phyloP scores from a whole-genome alignment of 2,888 invertebrate species.

The Dichetophora obliterata region DNA sequence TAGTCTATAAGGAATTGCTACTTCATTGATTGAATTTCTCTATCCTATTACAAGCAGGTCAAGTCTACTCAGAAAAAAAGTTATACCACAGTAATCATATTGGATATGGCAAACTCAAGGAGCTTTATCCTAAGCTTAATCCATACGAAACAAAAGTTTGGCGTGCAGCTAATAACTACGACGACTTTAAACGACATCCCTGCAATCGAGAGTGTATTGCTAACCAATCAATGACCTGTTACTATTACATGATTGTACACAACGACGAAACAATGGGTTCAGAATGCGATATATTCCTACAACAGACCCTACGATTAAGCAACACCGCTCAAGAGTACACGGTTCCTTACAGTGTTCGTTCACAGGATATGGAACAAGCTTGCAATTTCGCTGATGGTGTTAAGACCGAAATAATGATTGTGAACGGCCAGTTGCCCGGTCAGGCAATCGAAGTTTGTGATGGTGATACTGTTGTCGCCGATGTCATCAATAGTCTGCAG shows the following conservation, averaged over 20 bases:
- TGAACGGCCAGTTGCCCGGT: slow-evolving; percentile 61
- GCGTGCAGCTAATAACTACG: slow-evolving; percentile 55
- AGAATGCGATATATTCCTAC: slow-evolving; percentile 16
- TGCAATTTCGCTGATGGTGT: slow-evolving; percentile 64
- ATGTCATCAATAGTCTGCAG: slow-evolving; percentile 62
- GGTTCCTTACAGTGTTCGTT: slow-evolving; percentile 39
- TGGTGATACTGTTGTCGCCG: slow-evolving; percentile 64
- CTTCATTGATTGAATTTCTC: no score
- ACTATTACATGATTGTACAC: slow-evolving; percentile 64
- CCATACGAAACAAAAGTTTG: slow-evolving; percentile 45
- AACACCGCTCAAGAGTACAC: slow-evolving; percentile 35
- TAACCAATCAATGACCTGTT: slow-evolving; percentile 61
- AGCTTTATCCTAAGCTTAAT: no score
- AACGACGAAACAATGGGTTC: slow-evolving; percentile 64
- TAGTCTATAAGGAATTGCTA: no score
- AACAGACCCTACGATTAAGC: not conserved
- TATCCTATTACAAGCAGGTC: no score
- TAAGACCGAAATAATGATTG: slow-evolving; percentile 58
- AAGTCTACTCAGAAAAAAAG: no score
- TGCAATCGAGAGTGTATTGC: slow-evolving; percentile 60
- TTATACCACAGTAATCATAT: no score
- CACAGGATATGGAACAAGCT: slow-evolving; percentile 50
- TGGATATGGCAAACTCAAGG: no score
- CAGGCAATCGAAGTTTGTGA: slow-evolving; percentile 60
- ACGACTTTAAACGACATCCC: slow-evolving; percentile 56